phyloP scores from a whole-genome alignment of 2,113 vertebrate species.

The Nothocercus nigrocapillus region DNA sequence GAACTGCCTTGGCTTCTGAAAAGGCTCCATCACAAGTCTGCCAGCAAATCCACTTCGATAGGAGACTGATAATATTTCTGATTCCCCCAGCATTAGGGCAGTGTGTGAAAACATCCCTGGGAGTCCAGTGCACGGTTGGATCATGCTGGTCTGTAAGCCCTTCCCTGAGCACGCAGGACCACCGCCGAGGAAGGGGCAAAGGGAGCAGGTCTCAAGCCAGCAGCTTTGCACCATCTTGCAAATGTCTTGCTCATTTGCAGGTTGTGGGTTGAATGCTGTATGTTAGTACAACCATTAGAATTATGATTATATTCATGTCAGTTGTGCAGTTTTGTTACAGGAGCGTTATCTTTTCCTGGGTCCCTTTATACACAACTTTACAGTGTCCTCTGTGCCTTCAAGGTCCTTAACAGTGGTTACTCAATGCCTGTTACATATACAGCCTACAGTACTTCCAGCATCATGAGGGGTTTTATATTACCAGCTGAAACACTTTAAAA shows the following conservation, averaged over 20 bases:
- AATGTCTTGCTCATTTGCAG: background rate
- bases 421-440: background rate
- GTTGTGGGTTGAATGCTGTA: background rate
- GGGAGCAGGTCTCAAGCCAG: background rate
- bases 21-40: background rate
- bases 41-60: background rate
- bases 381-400: background rate
- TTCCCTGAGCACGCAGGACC: background rate
- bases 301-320: background rate
- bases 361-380: background rate
- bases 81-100: background rate
- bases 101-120: background rate
- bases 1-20: conserved; percentile 37
- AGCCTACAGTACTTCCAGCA: background rate
- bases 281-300: background rate
- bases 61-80: conserved; percentile 19
- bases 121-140: background rate
- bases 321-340: background rate
- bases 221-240: background rate
- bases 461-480: background rate
- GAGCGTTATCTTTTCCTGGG: background rate
- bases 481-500: background rate
- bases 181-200: background rate
- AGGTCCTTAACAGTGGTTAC: background rate
- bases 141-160: background rate